Evolutionary conservation across 2,113 vertebrate genomes (phyloP).

Genomic region (Leptobrachium ailaonicum): DNA sequence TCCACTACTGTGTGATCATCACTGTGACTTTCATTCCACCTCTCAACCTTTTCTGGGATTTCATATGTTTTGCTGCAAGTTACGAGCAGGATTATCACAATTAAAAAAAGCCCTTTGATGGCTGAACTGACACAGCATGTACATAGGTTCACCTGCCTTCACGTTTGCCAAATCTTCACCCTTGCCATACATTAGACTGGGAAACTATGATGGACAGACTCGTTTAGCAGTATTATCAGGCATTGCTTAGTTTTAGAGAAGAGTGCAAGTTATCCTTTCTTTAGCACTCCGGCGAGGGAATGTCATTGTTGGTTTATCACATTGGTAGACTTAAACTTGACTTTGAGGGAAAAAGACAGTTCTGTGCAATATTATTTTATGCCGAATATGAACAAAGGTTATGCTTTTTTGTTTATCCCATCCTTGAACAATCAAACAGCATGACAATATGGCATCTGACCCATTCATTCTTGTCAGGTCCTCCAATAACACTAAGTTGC

Average conservation of each 20-base stretch:
- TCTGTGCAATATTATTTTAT: constrained; percentile 82
- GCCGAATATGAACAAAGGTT: constrained; percentile 68
- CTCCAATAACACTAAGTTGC: constrained; percentile 6
- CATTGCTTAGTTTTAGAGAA: constrained; percentile 59
- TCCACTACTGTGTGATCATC: constrained; percentile 87
- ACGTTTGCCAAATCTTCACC: constrained; percentile 78
- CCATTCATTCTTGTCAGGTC: constrained; percentile 41
- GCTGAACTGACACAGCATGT: constrained; percentile 53
- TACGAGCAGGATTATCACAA: constrained; percentile 44
- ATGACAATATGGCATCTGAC: too few species aligned
- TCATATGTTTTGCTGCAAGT: constrained; percentile 51
- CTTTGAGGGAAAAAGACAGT: constrained; percentile 54
- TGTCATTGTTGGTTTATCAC: constrained; percentile 57
- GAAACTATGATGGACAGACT: constrained; percentile 56
- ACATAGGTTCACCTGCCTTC: constrained; percentile 61
- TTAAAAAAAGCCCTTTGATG: neutral
- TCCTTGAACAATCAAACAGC: too few species aligned
- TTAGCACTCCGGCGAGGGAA: constrained; percentile 48
- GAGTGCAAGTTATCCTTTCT: constrained; percentile 52
- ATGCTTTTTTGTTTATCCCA: constrained; percentile 58
- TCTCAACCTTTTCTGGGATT: constrained; percentile 47
- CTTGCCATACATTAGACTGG: constrained; percentile 64
- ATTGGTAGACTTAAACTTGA: constrained; percentile 44
- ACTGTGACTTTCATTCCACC: constrained; percentile 61
- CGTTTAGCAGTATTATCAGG: constrained; percentile 75